Evolutionary conservation across 2,888 invertebrate genomes (phyloP).

Genomic region (Carabus problematicus): DNA sequence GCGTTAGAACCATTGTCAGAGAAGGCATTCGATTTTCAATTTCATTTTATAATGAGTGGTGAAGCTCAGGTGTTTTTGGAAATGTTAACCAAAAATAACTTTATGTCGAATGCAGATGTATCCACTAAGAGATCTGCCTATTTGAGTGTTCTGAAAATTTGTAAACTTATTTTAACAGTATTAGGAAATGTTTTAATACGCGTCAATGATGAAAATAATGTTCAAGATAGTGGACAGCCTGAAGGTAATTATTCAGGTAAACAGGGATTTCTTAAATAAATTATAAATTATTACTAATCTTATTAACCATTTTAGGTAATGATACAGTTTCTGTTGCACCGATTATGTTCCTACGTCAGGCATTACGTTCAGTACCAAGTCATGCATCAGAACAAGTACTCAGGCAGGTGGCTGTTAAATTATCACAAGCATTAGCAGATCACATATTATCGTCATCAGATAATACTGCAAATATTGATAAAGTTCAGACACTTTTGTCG

Average conservation of each 20-base stretch:
- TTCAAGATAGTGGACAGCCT: slow-evolving; percentile 55
- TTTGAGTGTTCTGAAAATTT: slow-evolving; percentile 84
- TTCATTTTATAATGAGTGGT: slow-evolving; percentile 71
- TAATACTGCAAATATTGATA: slow-evolving; percentile 50
- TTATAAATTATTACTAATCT: neutral
- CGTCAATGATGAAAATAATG: slow-evolving; percentile 58
- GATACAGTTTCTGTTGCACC: slow-evolving; percentile 57
- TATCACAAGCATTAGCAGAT: slow-evolving; percentile 82
- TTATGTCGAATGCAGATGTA: slow-evolving; percentile 79
- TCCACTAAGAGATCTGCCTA: slow-evolving; percentile 83
- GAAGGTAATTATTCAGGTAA: slow-evolving; percentile 56
- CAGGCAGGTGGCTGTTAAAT: slow-evolving; percentile 81
- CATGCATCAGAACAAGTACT: slow-evolving; percentile 84
- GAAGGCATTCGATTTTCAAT: slow-evolving; percentile 73
- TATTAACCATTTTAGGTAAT: slow-evolving; percentile 44
- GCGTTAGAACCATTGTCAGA: slow-evolving; percentile 77
- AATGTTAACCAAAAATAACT: slow-evolving; percentile 85
- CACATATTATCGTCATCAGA: slow-evolving; percentile 58
- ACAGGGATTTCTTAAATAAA: neutral
- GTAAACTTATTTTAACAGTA: slow-evolving; percentile 87
- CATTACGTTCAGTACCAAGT: slow-evolving; percentile 83
- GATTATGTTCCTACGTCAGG: slow-evolving; percentile 74
- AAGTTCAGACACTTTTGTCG: slow-evolving; percentile 56
- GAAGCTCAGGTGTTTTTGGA: slow-evolving; percentile 75
- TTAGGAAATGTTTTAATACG: slow-evolving; percentile 79